These are phyloP conservation scores for Sminthurinus aureus DNA, from an alignment of 2,888 invertebrate species.

Conservation along the genomic window DNA sequence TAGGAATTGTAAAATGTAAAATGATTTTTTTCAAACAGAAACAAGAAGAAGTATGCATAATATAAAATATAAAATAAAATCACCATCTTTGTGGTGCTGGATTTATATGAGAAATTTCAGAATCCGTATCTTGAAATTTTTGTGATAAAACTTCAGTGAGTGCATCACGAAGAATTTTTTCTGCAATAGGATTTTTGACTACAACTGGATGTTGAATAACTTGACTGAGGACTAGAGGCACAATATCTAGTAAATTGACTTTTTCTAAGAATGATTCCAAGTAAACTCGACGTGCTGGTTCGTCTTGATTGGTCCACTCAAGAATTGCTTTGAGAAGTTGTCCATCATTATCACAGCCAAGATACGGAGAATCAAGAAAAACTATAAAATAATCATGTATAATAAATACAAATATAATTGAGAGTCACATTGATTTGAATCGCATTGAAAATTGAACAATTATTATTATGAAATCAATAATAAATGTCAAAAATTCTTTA, in stretches of 20 bases:
- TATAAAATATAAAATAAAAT: too few relatives aligned
- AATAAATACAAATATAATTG: neutral
- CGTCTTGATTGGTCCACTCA: slow-evolving; percentile 59
- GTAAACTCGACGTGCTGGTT: slow-evolving; percentile 50
- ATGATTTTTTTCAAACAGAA: too few relatives aligned
- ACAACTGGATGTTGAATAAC: slow-evolving; percentile 58
- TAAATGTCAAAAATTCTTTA: too few relatives aligned
- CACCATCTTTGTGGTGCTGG: neutral
- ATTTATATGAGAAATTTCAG: slow-evolving; percentile 40
- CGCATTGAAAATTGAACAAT: too few relatives aligned
- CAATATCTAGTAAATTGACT: slow-evolving; percentile 59
- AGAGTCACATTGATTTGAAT: neutral
- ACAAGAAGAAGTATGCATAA: too few relatives aligned
- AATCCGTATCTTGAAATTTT: slow-evolving; percentile 54
- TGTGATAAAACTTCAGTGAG: slow-evolving; percentile 54
- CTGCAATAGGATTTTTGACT: slow-evolving; percentile 45
- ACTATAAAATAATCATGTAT: slow-evolving; percentile 26
- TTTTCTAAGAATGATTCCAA: slow-evolving; percentile 56
- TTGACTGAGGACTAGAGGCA: slow-evolving; percentile 59
- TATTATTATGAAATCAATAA: too few relatives aligned
- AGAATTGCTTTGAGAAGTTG: slow-evolving; percentile 60
- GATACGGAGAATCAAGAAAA: slow-evolving; percentile 59
- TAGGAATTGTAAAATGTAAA: too few relatives aligned
- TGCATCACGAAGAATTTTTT: slow-evolving; percentile 52
- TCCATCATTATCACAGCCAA: slow-evolving; percentile 60